Conservation (phyloP, 2,888 invertebrate species). For the Euplexia lucipara region DNA sequence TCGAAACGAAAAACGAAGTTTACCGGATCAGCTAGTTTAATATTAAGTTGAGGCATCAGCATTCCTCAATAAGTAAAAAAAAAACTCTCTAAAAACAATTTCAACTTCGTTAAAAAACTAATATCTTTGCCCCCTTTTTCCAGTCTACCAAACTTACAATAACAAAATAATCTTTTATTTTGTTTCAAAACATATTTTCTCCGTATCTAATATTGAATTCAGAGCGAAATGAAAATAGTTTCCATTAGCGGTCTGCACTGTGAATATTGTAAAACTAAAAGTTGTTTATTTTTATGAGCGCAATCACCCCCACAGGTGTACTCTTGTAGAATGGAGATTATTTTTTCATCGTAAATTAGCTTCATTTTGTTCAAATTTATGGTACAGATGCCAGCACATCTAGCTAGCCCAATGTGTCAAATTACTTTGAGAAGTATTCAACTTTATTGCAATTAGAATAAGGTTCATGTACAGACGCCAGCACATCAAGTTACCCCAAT, state of each 20-base stretch:
- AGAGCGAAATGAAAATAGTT: conserved; percentile 34
- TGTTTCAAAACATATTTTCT: conserved; percentile 26
- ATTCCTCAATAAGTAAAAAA: background rate
- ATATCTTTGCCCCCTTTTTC: background rate
- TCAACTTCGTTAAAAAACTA: background rate
- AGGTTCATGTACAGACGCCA: too few relatives aligned
- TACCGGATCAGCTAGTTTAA: too few relatives aligned
- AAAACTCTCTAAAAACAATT: too few relatives aligned
- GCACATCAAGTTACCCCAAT: too few relatives aligned
- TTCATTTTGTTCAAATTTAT: background rate
- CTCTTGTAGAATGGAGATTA: background rate
- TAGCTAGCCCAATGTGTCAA: too few relatives aligned
- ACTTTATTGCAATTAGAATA: too few relatives aligned
- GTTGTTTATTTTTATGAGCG: conserved; percentile 45
- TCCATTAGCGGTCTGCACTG: conserved; percentile 24
- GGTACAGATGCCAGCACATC: too few relatives aligned
- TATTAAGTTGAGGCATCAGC: background rate
- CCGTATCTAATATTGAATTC: conserved; percentile 13
- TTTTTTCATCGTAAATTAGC: conserved; percentile 16
- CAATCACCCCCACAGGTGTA: conserved; percentile 23
- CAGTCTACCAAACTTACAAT: background rate
- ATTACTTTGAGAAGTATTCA: too few relatives aligned
- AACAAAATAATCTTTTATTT: conserved; percentile 13
- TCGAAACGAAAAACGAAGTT: too few relatives aligned
- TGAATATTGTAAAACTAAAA: conserved; percentile 37